phyloP scores from a whole-genome alignment of 2,113 vertebrate species.

The Phalacrocorax aristotelis region DNA sequence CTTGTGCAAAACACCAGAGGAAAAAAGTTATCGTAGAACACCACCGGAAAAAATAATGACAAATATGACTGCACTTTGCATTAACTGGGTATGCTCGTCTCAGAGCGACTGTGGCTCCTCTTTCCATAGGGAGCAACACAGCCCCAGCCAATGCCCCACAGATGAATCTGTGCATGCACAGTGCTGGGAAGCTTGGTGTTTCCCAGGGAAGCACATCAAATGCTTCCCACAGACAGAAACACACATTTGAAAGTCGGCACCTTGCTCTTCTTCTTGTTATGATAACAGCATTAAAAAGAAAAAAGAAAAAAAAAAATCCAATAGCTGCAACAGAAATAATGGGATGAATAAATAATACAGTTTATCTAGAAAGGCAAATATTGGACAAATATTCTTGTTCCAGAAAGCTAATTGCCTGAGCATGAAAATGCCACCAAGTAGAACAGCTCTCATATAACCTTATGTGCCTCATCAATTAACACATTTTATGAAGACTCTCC shows the following conservation, averaged over 20 bases:
- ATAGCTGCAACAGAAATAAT: not conserved
- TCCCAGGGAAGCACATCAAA: not conserved
- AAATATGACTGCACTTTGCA: not conserved
- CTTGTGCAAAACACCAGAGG: not conserved
- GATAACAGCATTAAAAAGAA: not conserved
- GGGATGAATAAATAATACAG: constrained; percentile 31
- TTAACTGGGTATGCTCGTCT: not conserved
- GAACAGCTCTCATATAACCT: constrained; percentile 39
- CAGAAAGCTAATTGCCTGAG: constrained; percentile 24
- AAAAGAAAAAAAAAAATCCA: not conserved
- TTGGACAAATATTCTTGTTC: constrained; percentile 20
- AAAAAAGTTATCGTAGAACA: constrained; percentile 48
- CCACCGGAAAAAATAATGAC: not conserved
- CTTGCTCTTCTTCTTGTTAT: not conserved
- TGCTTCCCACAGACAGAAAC: not conserved
- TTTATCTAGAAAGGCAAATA: constrained; percentile 25
- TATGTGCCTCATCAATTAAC: constrained; percentile 54
- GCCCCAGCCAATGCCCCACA: not conserved
- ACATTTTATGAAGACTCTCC: constrained; percentile 20
- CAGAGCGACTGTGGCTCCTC: not conserved
- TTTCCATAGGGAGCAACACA: not conserved
- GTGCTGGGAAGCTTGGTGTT: not conserved
- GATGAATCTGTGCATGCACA: not conserved
- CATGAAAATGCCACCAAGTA: constrained; percentile 24
- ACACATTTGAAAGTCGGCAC: not conserved